phyloP scores from a whole-genome alignment of 2,888 invertebrate species.

The Stegana nigrithorax region DNA sequence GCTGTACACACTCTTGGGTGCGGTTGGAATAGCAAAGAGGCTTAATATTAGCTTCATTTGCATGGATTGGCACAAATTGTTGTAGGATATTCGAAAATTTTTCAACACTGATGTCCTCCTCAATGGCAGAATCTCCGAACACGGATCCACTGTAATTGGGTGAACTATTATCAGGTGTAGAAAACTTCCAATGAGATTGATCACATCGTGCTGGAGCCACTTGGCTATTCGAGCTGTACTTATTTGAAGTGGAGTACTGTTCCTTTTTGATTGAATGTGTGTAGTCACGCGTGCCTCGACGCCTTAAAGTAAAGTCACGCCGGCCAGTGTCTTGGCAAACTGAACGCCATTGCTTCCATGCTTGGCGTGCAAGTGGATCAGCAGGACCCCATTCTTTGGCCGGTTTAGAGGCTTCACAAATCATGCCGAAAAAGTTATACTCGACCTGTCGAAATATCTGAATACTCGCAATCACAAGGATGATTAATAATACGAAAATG shows the following conservation, averaged over 20 bases:
- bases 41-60: conserved; percentile 56
- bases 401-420: conserved; percentile 68
- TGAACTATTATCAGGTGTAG: conserved; percentile 68
- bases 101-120: conserved; percentile 68
- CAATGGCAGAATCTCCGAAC: conserved; percentile 69
- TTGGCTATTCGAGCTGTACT: conserved; percentile 41
- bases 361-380: conserved; percentile 68
- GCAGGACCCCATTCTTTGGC: conserved; percentile 70
- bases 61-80: conserved; percentile 63
- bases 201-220: conserved; percentile 15
- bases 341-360: conserved; percentile 69
- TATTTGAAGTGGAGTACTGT: conserved; percentile 63
- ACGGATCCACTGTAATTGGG: conserved; percentile 69
- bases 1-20: conserved; percentile 38
- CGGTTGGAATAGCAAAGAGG: conserved; percentile 60
- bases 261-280: conserved; percentile 69
- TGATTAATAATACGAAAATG: conserved; percentile 60
- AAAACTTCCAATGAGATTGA: conserved; percentile 64
- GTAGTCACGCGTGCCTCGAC: conserved; percentile 68
- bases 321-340: conserved; percentile 68
- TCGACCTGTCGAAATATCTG: conserved; percentile 69
- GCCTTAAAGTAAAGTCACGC: conserved; percentile 66
- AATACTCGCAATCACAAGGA: conserved; percentile 64
- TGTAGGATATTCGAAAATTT: conserved; percentile 66
- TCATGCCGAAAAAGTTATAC: conserved; percentile 69